Conservation (phyloP, 2,888 invertebrate genomes). For the Spisula subtruncata region DNA sequence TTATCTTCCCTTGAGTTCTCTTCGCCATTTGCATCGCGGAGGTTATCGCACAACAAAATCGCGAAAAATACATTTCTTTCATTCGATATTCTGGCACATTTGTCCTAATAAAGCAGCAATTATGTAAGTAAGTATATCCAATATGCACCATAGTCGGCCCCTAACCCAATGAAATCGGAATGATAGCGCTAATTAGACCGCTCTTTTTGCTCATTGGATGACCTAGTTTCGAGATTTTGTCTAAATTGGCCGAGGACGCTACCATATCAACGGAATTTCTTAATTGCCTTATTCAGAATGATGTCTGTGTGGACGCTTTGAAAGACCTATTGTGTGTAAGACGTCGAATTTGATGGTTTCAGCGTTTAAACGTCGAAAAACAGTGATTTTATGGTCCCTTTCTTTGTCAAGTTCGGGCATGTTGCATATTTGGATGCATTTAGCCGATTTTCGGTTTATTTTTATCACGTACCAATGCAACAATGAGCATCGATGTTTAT, state of each 20-base stretch:
- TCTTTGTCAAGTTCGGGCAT: slow-evolving; percentile 64
- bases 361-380: background rate
- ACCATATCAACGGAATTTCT: slow-evolving; percentile 41
- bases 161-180: background rate
- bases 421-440: slow-evolving; percentile 66
- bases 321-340: background rate
- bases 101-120: background rate
- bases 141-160: background rate
- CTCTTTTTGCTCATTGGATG: slow-evolving; percentile 29
- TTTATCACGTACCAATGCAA: background rate
- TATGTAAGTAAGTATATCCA: slow-evolving; percentile 47
- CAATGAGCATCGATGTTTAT: too few species aligned
- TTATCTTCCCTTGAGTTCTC: slow-evolving; percentile 47
- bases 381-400: slow-evolving; percentile 5
- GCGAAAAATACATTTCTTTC: slow-evolving; percentile 50
- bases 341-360: background rate
- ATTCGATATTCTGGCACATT: background rate
- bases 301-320: background rate
- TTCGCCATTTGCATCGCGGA: slow-evolving; percentile 70
- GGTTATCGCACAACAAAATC: slow-evolving; percentile 66
- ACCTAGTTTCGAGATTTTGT: slow-evolving; percentile 64
- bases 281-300: background rate
- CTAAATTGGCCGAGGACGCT: slow-evolving; percentile 64
- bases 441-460: background rate
- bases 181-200: slow-evolving; percentile 24